phyloP scores from a whole-genome alignment of 2,113 vertebrate species.

The Pseudopodoces humilis region DNA sequence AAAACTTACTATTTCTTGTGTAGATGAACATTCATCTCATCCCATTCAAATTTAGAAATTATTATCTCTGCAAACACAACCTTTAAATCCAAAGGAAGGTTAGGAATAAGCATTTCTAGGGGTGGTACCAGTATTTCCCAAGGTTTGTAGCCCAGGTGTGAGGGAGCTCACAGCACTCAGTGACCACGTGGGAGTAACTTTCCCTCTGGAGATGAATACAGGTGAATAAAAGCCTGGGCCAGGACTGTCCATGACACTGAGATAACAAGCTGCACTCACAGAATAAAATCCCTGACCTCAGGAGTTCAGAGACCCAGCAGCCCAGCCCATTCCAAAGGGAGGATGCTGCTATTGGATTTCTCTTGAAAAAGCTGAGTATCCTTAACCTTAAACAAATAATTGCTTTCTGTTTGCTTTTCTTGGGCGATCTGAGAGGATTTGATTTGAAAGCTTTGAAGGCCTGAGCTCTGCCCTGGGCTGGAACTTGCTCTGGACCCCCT shows the following conservation, averaged over 20 bases:
- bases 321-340: background rate
- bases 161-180: background rate
- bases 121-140: background rate
- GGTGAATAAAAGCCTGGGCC: background rate
- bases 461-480: background rate
- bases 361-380: background rate
- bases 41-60: background rate
- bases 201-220: background rate
- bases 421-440: background rate
- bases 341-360: background rate
- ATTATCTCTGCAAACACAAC: background rate
- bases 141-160: background rate
- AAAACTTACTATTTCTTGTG: background rate
- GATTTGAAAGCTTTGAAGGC: background rate
- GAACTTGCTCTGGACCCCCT: background rate
- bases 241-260: background rate
- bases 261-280: background rate
- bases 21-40: background rate
- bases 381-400: background rate
- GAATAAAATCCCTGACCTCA: background rate
- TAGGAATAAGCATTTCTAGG: background rate
- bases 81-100: background rate
- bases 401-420: background rate
- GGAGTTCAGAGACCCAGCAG: background rate
- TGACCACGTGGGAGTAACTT: background rate